Evolutionary conservation across 2,888 invertebrate genomes (phyloP).

Genomic region (Periphyllus acericola): DNA sequence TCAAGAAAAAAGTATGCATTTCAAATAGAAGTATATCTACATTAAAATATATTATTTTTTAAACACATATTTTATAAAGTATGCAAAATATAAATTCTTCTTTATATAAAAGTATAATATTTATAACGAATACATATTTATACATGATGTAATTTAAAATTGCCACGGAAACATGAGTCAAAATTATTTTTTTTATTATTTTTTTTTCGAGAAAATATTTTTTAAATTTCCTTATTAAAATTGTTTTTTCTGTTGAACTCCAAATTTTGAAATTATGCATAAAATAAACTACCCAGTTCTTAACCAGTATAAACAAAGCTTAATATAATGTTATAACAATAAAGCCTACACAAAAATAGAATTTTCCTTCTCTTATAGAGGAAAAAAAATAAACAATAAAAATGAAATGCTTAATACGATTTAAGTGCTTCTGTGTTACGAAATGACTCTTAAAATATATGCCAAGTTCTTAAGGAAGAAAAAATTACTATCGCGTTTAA

Average conservation of each 20-base stretch:
- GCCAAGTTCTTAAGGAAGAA: neutral
- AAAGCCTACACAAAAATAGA: neutral
- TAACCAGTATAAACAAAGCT: too few relatives aligned
- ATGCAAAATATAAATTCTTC: too few relatives aligned
- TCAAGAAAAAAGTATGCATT: too few relatives aligned
- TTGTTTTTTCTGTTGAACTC: neutral
- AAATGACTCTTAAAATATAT: constrained; percentile 2
- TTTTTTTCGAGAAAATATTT: neutral
- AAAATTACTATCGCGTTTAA: neutral
- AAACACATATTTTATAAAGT: too few relatives aligned
- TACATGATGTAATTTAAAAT: too few relatives aligned
- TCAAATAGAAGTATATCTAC: too few relatives aligned
- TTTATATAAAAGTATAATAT: too few relatives aligned
- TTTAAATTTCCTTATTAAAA: neutral
- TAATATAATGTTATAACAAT: neutral
- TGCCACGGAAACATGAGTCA: neutral
- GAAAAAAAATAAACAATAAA: neutral
- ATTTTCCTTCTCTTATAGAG: neutral
- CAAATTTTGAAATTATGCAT: too few relatives aligned
- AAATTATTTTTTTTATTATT: neutral
- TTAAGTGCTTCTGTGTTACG: constrained; percentile 1
- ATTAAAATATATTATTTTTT: too few relatives aligned
- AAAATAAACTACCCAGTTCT: neutral
- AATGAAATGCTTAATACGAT: constrained; percentile 7
- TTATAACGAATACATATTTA: too few relatives aligned